Base-by-base conservation (phyloP, 1,140 invertebrate genomes). In the Listronotus bonariensis region DNA sequence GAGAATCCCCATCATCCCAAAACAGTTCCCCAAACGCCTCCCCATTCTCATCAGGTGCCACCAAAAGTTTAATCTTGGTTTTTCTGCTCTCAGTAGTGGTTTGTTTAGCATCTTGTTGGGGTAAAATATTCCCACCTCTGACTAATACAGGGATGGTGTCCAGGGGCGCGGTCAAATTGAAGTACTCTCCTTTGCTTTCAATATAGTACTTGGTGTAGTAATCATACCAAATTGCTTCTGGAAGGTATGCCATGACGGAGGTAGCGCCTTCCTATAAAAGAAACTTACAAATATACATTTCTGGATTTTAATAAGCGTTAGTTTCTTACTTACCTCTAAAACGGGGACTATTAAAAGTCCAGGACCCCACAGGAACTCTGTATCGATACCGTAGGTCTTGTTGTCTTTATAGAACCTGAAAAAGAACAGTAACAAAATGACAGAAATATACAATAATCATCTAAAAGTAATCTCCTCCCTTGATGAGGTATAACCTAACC, bases 301-400 rank as follows among this genome's bases (percentile, higher is more conserved):
- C 20, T 3, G 6, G 6, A 26, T 26, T 5, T 1, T 26, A 5
- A 5, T 26, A 26, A 26, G 20, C 20, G 2, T 3, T 3, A 26
- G 20, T 3, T 26, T 26, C 1, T 26, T n/a, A 46, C 64, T 75
- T 76, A 86, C 87, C 74, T 88, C 79, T 56, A 94, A 77, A 42
- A 92, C 87, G 10, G 93, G 92, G 18, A 86, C 79, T 42, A 96
- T 86, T 81, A 95, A 85, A 1, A 96, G 68, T 46, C 82, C 80
- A 11, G 84, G 79, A 14, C 92, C 93, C 84, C 92, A 89, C 69
- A 95, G 79, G 77, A 95, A 95, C 78, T 93, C 89, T 1, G 83
- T 81, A 76, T 95, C 92, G 46, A 95, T 86, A 15, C 79, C 75
- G 72, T 88, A 89, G 0, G 92, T 91, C 6, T 77, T 77, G 10